These are phyloP conservation scores for Caenorhabditis sp. DNA, from an alignment of 2,888 invertebrate genomes.

Conservation along the genomic window DNA sequence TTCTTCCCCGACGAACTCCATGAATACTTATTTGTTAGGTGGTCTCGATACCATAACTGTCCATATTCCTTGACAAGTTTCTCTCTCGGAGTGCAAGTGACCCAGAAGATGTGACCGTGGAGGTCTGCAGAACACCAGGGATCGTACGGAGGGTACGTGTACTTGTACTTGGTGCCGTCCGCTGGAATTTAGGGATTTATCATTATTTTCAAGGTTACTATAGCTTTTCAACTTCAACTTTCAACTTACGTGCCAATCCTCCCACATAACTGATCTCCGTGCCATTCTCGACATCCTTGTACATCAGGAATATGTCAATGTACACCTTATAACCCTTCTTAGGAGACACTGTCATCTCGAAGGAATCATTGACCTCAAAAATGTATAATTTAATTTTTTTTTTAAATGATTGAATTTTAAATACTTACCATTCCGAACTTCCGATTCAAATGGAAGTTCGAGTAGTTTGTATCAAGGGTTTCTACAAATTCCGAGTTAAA, in stretches of 20 bases:
- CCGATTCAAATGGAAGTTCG: slow-evolving; percentile 34
- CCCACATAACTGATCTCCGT: slow-evolving; percentile 26
- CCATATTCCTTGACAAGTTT: slow-evolving; percentile 50
- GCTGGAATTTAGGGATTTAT: no score
- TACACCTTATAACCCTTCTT: background rate
- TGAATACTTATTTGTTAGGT: slow-evolving; percentile 26
- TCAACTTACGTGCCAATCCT: slow-evolving; percentile 2
- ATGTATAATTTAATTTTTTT: no score
- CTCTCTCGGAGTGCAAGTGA: slow-evolving; percentile 60
- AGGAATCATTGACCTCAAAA: slow-evolving; percentile 28
- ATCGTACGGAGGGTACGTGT: slow-evolving; percentile 59
- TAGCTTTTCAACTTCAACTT: background rate
- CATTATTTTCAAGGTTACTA: no score
- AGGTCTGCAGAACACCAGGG: slow-evolving; percentile 65
- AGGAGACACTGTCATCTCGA: slow-evolving; percentile 28
- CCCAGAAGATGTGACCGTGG: slow-evolving; percentile 65
- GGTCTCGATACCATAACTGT: background rate
- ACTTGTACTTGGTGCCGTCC: slow-evolving; percentile 49
- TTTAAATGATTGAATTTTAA: no score
- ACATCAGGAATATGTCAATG: slow-evolving; percentile 53
- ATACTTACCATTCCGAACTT: slow-evolving; percentile 58
- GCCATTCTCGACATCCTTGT: slow-evolving; percentile 8
- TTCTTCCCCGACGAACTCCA: slow-evolving; percentile 41
- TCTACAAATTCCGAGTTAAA: slow-evolving; percentile 46
- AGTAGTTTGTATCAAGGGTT: slow-evolving; percentile 2